A percentile compares a stretch with the other conserved stretches of the same genome.
phyloP scores from a whole-genome alignment of 2,888 invertebrate species.

The Ophioninae sp. region DNA sequence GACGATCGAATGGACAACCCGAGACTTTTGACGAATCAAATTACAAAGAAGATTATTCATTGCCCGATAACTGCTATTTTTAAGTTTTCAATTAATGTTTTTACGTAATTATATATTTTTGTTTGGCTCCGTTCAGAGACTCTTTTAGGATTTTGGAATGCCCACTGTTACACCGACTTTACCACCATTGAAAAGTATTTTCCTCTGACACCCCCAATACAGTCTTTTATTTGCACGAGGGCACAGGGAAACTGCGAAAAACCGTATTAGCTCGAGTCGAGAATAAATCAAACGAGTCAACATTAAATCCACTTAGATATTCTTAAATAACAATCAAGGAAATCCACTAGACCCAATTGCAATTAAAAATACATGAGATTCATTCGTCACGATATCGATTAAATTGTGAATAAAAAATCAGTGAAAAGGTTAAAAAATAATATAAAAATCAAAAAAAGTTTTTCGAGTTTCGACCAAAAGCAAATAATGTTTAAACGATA shows the following conservation, averaged over 20 bases:
- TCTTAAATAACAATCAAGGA: neutral
- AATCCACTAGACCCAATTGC: neutral
- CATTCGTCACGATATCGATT: too few species aligned
- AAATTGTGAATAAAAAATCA: too few species aligned
- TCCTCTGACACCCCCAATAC: neutral
- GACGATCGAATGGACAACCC: slow-evolving; percentile 40
- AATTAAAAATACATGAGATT: neutral
- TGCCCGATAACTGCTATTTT: slow-evolving; percentile 4
- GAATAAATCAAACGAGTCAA: too few species aligned
- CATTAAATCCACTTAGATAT: neutral
- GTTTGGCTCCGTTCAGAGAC: neutral
- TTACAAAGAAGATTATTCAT: slow-evolving; percentile 51
- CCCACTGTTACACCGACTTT: neutral
- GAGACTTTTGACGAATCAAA: slow-evolving; percentile 51
- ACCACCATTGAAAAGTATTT: neutral
- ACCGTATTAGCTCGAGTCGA: too few species aligned
- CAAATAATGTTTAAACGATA: too few species aligned
- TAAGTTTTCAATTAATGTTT: neutral
- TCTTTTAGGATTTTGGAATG: neutral
- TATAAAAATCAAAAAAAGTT: too few species aligned
- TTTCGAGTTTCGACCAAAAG: too few species aligned
- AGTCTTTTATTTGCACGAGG: too few species aligned
- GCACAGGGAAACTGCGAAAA: too few species aligned
- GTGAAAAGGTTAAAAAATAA: too few species aligned
- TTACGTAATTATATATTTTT: neutral